Base-by-base conservation (phyloP, 2,888 invertebrate genomes). In the Lysandra coridon region DNA sequence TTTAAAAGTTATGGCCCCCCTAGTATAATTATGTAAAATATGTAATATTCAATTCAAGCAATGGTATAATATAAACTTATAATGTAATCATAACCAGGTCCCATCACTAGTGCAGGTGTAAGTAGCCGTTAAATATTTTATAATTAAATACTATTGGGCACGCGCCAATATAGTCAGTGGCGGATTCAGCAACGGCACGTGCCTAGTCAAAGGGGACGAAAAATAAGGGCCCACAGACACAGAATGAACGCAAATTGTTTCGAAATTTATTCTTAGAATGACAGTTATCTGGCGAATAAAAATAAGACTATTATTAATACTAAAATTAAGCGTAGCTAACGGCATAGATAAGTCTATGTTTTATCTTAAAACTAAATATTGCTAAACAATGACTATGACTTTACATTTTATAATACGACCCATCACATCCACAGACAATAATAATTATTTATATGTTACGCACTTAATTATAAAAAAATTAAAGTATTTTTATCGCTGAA, bases 71-170 rank as follows among this genome's bases (percentile, higher is more conserved):
- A 23, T 23, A 23, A 23, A 40, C 0, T 2, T 69, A 60, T 60
- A 60, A 30, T 79, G 74, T 79, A 79, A 60, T 74, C 74, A 74
- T 79, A 73, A 57, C 40, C 12, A 33, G 73, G 69, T 37, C 78
- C 53, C 37, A 78, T 73, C 40, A 62, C 74, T 40, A 79, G 57
- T 37, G 79, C 79, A 79, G 79, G 75, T 79, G 79, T 57, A 37
- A 30, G 33, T 40, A 33, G 37, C 79, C 79, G 75, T 79, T 79
- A 79, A 79, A 74, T 69, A 73, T 23, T 74, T 64, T 64, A 69
- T 69, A 69, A 69, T 69, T 33, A 69, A 69, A 69, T 69, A 69
- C 33, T 69, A 14, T 44, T 76, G 57, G 49, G 76, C 76, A 76
- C 76, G 76, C 30, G 76, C 23, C 49, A 49, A 1, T 12, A 12